These are phyloP conservation scores for Myzus persicae DNA, from an alignment of 1,140 invertebrate genomes.

Conservation along the genomic window DNA sequence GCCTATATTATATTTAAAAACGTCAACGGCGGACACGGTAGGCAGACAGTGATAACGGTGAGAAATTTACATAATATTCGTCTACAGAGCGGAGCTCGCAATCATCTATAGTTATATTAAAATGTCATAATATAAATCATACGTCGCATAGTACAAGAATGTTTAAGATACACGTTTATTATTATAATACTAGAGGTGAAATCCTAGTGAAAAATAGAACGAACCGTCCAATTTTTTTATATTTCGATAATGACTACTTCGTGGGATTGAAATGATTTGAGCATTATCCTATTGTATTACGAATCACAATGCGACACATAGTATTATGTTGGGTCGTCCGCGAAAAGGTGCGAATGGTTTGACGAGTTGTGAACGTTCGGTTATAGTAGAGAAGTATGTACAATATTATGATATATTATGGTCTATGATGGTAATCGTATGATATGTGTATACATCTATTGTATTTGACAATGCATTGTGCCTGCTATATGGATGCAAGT, in stretches of 20 bases:
- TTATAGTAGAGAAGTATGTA: neutral
- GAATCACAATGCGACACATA: neutral
- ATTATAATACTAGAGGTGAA: neutral
- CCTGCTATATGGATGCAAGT: neutral
- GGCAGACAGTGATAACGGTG: conserved; percentile 5
- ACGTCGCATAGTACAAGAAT: no score
- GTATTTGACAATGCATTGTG: neutral
- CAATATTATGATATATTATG: neutral
- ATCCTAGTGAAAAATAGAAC: neutral
- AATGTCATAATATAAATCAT: neutral
- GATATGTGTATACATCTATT: neutral
- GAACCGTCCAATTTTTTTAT: neutral
- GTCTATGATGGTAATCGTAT: neutral
- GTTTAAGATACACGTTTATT: neutral
- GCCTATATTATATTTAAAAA: neutral
- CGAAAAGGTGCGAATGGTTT: neutral
- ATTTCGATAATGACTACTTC: neutral
- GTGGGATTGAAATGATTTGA: neutral
- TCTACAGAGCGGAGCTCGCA: neutral
- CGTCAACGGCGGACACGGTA: neutral
- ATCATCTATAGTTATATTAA: no score
- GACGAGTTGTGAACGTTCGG: neutral
- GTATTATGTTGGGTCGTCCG: no score
- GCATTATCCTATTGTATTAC: neutral
- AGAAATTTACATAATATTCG: neutral